Conservation (phyloP, 2,797 vertebrate genomes). For the Australoheros facetus region DNA sequence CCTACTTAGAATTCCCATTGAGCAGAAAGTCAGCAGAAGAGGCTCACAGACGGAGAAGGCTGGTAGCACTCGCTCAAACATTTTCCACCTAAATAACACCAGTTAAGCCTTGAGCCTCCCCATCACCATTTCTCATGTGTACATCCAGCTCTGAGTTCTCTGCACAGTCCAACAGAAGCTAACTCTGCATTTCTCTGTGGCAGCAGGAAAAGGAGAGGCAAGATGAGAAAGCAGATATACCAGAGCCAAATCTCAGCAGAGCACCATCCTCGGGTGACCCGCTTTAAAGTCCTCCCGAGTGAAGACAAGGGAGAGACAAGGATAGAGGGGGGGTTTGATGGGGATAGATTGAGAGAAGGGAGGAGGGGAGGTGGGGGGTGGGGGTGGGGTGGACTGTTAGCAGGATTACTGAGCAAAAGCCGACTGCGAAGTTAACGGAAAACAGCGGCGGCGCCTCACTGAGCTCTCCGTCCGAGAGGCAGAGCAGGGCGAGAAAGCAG, state of each 20-base stretch:
- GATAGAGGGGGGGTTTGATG: slow-evolving; percentile 3
- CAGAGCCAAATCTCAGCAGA: slow-evolving; percentile 33
- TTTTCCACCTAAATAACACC: slow-evolving; percentile 33
- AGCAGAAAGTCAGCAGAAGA: slow-evolving; percentile 65
- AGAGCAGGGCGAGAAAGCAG: slow-evolving; percentile 28
- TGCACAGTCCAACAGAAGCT: slow-evolving; percentile 36
- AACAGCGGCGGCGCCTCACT: slow-evolving; percentile 53
- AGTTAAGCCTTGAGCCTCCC: slow-evolving; percentile 20
- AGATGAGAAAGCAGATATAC: slow-evolving; percentile 65
- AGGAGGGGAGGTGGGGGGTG: background rate
- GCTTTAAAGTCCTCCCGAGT: slow-evolving; percentile 21
- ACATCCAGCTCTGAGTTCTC: slow-evolving; percentile 13
- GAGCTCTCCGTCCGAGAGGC: slow-evolving; percentile 20
- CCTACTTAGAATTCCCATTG: slow-evolving; percentile 66
- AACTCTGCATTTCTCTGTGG: slow-evolving; percentile 26
- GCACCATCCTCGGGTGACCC: slow-evolving; percentile 59
- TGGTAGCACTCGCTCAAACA: slow-evolving; percentile 49
- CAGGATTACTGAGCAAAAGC: slow-evolving; percentile 58
- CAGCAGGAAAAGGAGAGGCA: slow-evolving; percentile 47
- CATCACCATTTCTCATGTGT: slow-evolving; percentile 14
- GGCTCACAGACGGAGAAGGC: slow-evolving; percentile 58
- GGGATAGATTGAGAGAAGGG: slow-evolving; percentile 7
- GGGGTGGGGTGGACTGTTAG: slow-evolving; percentile 32
- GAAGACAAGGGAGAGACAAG: slow-evolving; percentile 1
- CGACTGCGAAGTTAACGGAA: slow-evolving; percentile 58